Base-by-base conservation (phyloP, 2,113 vertebrate genomes). In the Guaruba guarouba region DNA sequence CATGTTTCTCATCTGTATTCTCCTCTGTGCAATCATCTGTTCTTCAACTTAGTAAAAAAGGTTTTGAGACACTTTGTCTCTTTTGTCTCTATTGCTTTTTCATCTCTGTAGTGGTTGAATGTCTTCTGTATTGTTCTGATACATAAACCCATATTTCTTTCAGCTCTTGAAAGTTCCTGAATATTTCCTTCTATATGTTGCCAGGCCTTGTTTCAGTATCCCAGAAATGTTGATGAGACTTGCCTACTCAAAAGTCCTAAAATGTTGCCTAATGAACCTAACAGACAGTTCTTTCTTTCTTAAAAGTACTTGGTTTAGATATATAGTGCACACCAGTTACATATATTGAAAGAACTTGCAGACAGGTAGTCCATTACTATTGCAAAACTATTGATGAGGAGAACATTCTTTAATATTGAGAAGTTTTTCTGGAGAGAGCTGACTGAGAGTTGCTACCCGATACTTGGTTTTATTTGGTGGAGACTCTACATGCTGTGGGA, bases 1-100 rank as follows among this genome's bases (percentile, higher is more conserved):
- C 7, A n/a, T 43, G 10, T 23, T 87, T 64, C 80, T 92, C 15
- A 43, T 23, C 44, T 17, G 17, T 88, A 23, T 90, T 94, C 31
- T 84, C 64, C 54, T 77, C 49, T 81, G 17, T 80, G 82, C 51
- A 79, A 23, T 80, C 25, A 90, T 88, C 25, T 88, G 28, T 83
- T 78, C 73, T 82, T 33, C 52, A 59, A 11, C 20, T 62, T 55
- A 43, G 48, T 43, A 54, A 37, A 70, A 94, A 48, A 37, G 29
- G 5, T 5, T 54, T 80, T 86, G 35, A 90, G 69, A 80, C 8
- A 62, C 6, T 92, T 51, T 91, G 20, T 55, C 88, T 97, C 76
- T 97, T 95, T 68, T 87, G 63, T 82, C 33, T 91, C 80, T 59
- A 35, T 37, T 94, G 80, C 66, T 68, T 97, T 96, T 92, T 27